phyloP scores from a whole-genome alignment of 2,797 vertebrate genomes.

The Ficedula albicollis region DNA sequence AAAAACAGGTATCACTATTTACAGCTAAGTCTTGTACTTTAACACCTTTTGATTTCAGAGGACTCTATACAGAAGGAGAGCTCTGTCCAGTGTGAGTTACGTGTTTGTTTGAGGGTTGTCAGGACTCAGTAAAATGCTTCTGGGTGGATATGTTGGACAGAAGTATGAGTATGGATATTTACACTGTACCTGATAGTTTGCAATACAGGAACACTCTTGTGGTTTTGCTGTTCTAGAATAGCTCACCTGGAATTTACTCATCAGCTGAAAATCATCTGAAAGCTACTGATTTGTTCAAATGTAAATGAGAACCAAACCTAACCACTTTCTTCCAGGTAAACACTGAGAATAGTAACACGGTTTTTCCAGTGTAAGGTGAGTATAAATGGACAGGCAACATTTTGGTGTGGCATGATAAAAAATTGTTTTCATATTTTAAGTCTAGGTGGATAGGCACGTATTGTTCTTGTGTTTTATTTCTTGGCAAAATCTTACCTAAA shows the following conservation, averaged over 20 bases:
- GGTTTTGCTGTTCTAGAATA: not conserved
- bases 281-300: not conserved
- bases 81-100: not conserved
- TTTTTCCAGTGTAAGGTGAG: not conserved
- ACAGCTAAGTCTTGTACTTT: not conserved
- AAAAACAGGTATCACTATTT: not conserved
- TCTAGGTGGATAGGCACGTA: accelerated
- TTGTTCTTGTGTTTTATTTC: not conserved
- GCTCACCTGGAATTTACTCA: not conserved
- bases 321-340: not conserved
- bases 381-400: not conserved
- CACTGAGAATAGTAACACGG: not conserved
- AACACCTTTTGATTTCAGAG: not conserved
- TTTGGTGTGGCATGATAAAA: not conserved
- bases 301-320: not conserved
- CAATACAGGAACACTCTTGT: not conserved
- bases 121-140: not conserved
- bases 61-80: not conserved
- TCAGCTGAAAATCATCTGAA: not conserved
- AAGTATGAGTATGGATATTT: not conserved
- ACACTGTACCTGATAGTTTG: not conserved
- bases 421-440: not conserved
- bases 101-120: not conserved
- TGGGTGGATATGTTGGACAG: not conserved
- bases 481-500: not conserved